Conservation (phyloP, 64 coral and sea anemone genomes). For the Pocillopora verrucosa region DNA sequence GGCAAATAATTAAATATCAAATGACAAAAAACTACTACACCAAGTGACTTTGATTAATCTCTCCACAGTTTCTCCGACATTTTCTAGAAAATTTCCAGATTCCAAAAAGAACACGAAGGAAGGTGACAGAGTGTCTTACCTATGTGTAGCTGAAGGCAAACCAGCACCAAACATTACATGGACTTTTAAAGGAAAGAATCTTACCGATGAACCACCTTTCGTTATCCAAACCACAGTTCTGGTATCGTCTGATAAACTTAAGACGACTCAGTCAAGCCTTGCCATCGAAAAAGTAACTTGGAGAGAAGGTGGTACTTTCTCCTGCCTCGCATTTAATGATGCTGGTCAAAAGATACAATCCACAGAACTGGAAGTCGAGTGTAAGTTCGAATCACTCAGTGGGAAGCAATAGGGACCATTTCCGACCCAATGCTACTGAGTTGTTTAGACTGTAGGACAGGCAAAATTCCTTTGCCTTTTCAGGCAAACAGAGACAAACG, state of each 20-base stretch:
- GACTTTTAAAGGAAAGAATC: constrained; percentile 52
- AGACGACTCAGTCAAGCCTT: background rate
- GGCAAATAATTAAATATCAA: too few relatives aligned
- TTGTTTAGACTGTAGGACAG: background rate
- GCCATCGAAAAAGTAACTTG: constrained; percentile 36
- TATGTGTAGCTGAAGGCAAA: constrained; percentile 59
- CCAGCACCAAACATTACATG: constrained; percentile 43
- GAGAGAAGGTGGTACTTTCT: constrained; percentile 53
- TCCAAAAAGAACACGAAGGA: constrained; percentile 35
- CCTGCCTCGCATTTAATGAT: constrained; percentile 52
- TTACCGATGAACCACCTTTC: constrained; percentile 20
- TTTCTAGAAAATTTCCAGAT: constrained; percentile 2
- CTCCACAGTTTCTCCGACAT: background rate
- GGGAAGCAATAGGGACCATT: background rate
- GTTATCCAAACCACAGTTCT: background rate
- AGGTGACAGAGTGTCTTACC: constrained; percentile 47
- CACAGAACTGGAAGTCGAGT: constrained; percentile 35
- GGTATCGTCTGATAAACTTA: background rate
- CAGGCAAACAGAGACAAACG: too few relatives aligned
- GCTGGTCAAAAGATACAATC: constrained; percentile 21
- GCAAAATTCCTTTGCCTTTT: too few relatives aligned
- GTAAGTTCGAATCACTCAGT: constrained; percentile 25
- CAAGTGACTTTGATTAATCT: background rate
- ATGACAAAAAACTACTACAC: too few relatives aligned
- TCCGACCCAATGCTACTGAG: background rate